These are phyloP conservation scores for Agrochola circellaris DNA, from an alignment of 2,888 invertebrate species.

Conservation along the genomic window DNA sequence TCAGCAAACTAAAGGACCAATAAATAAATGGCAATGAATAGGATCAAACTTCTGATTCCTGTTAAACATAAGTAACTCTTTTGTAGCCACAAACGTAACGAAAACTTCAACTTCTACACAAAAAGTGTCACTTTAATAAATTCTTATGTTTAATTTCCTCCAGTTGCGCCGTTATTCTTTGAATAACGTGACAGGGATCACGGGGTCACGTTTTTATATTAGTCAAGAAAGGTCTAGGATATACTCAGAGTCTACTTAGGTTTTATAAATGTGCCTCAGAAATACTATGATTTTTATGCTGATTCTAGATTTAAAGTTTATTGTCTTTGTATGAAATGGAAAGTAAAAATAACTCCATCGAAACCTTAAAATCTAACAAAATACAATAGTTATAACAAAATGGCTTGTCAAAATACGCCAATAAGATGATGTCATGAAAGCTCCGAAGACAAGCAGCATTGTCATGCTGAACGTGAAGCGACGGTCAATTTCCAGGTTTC, in stretches of 20 bases:
- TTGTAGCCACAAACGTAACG: not conserved
- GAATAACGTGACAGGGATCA: slow-evolving; percentile 27
- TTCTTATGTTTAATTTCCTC: slow-evolving; percentile 45
- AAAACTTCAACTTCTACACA: slow-evolving; percentile 3
- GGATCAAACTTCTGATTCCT: not conserved
- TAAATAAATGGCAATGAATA: not conserved
- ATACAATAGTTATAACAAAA: not conserved
- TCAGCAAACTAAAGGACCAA: not conserved
- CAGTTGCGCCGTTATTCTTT: slow-evolving; percentile 34
- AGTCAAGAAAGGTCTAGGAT: slow-evolving; percentile 19
- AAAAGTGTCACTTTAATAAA: slow-evolving; percentile 28
- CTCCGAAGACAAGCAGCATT: not conserved
- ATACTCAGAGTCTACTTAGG: not conserved
- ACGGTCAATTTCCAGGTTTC: not conserved
- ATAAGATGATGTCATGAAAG: not conserved
- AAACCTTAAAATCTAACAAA: not conserved
- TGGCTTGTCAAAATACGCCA: not conserved
- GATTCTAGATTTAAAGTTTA: not conserved
- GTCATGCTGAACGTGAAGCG: not conserved
- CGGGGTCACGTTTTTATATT: slow-evolving; percentile 50
- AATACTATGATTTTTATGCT: not conserved
- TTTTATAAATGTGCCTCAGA: slow-evolving; percentile 27
- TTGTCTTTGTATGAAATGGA: not conserved
- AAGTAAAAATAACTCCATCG: not conserved
- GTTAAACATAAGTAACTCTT: not conserved